phyloP scores from a whole-genome alignment of 2,888 invertebrate species.

The Lutraria lutraria region DNA sequence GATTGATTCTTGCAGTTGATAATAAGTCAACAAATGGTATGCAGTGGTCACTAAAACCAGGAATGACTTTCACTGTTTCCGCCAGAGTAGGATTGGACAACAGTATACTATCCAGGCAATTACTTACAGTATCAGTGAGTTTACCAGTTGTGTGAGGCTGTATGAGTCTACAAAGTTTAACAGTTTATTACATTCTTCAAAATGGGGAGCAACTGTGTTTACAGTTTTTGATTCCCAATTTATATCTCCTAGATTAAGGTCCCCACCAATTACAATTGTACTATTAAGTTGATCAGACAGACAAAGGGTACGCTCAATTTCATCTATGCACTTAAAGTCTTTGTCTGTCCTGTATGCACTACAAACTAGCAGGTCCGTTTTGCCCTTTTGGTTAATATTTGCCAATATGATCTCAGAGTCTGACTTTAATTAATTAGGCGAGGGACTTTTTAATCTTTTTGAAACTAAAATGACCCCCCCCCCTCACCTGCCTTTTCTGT shows the following conservation, averaged over 20 bases:
- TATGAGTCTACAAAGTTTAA: constrained; percentile 22
- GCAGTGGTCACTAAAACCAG: too few relatives aligned
- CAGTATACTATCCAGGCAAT: constrained; percentile 41
- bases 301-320: not conserved
- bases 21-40: constrained; percentile 38
- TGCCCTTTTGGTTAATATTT: constrained; percentile 44
- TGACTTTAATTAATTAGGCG: constrained; percentile 33
- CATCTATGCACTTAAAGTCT: constrained; percentile 28
- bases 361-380: constrained; percentile 29
- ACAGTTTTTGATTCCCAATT: constrained; percentile 28
- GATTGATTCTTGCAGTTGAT: constrained; percentile 35
- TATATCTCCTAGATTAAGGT: constrained; percentile 35
- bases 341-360: constrained; percentile 40
- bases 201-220: not conserved
- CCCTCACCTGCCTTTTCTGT: constrained; percentile 35
- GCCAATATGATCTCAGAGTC: constrained; percentile 47
- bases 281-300: not conserved
- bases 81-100: constrained; percentile 28
- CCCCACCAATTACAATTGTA: constrained; percentile 26
- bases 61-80: constrained; percentile 43
- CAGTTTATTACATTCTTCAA: constrained; percentile 37
- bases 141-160: constrained; percentile 32
- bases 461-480: constrained; percentile 40
- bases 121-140: constrained; percentile 32
- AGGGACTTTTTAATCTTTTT: constrained; percentile 26